Evolutionary conservation across 35 echinoderm and acorn worm genomes (phyloP).

Genomic region (Eucidaris tribuloides): DNA sequence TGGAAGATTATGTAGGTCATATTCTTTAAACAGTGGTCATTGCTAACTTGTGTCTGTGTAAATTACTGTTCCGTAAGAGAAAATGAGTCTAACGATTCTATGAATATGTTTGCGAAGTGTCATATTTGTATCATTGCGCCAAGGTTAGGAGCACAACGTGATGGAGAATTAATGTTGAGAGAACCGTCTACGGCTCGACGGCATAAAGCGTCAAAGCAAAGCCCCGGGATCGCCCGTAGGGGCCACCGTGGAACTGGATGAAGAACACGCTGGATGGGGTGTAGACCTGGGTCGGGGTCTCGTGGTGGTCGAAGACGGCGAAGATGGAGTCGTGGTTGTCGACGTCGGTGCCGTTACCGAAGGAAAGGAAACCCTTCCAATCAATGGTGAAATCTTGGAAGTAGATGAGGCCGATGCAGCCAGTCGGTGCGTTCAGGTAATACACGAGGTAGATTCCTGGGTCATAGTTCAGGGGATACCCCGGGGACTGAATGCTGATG

Average conservation of each 20-base stretch:
- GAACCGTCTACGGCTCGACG: too few relatives aligned
- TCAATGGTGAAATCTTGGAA: conserved; percentile 1
- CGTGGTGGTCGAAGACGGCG: not conserved
- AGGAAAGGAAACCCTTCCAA: conserved; percentile 1
- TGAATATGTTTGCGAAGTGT: too few relatives aligned
- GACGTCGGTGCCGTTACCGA: not conserved
- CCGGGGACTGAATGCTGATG: not conserved
- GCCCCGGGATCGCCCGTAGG: not conserved
- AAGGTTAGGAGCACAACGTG: too few relatives aligned
- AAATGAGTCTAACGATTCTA: too few relatives aligned
- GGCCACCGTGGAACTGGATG: not conserved
- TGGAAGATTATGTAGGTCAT: too few relatives aligned
- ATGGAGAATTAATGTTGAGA: too few relatives aligned
- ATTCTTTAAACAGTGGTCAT: too few relatives aligned
- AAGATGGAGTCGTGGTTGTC: not conserved
- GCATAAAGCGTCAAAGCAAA: too few relatives aligned
- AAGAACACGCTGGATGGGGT: not conserved
- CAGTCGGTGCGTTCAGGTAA: not conserved
- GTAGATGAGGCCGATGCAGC: not conserved
- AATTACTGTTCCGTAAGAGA: too few relatives aligned
- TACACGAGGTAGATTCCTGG: not conserved
- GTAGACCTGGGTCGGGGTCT: not conserved
- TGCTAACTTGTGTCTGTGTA: too few relatives aligned
- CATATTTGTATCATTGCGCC: too few relatives aligned
- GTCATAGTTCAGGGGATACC: not conserved